Conservation (phyloP, 2,888 invertebrate species). For the Pristionchus maxplancki region DNA sequence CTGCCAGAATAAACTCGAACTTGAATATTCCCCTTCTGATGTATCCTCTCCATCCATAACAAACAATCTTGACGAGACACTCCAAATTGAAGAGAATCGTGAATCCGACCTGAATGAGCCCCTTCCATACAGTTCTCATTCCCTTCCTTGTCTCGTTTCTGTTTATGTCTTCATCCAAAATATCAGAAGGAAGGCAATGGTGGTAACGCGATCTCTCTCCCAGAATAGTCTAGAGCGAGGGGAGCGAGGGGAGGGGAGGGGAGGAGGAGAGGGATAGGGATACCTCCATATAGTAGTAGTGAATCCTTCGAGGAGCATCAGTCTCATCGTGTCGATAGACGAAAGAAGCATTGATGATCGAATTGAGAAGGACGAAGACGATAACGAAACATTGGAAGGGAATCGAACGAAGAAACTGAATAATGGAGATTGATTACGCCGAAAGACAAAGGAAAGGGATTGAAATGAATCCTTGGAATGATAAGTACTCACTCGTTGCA, state of each 20-base stretch:
- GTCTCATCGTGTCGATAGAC: conserved; percentile 91
- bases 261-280: background rate
- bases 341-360: conserved; percentile 95
- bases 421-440: background rate
- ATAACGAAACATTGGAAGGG: conserved; percentile 88
- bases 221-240: background rate
- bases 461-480: background rate
- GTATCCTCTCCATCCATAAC: conserved; percentile 85
- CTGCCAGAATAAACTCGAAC: conserved; percentile 92
- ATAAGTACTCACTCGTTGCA: conserved; percentile 57
- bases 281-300: conserved; percentile 77
- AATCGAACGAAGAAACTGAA: conserved; percentile 81
- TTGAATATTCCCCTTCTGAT: conserved; percentile 67
- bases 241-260: background rate
- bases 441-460: conserved; percentile 31
- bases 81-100: conserved; percentile 95
- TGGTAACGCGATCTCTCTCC: conserved; percentile 38
- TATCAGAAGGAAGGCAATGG: conserved; percentile 22
- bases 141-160: background rate
- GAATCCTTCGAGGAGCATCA: conserved; percentile 71
- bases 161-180: conserved; percentile 41
- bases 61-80: conserved; percentile 97
- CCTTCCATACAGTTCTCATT: background rate
- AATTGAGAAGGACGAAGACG: conserved; percentile 95
- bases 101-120: conserved; percentile 86